These are phyloP conservation scores for Peromyscus leucopus DNA, from an alignment of 2,113 vertebrate genomes.

Conservation along the genomic window DNA sequence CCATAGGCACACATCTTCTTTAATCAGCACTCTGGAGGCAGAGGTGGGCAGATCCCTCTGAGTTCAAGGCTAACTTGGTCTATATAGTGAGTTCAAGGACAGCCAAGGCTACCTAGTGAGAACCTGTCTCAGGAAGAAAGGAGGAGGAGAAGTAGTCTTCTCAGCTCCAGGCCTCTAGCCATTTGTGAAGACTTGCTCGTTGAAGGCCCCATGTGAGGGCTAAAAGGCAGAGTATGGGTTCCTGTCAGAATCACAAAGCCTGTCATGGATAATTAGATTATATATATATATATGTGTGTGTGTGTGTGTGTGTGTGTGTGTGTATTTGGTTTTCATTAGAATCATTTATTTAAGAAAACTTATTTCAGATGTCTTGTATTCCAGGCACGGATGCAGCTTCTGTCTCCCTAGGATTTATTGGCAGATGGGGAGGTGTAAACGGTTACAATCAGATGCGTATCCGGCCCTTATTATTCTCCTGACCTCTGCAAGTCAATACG, in stretches of 20 bases:
- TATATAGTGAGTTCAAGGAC: background rate
- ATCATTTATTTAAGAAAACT: conserved; percentile 5
- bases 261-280: background rate
- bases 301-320: too few relatives aligned
- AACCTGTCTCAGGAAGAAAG: background rate
- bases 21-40: background rate
- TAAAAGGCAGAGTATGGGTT: background rate
- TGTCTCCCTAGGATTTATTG: background rate
- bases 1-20: background rate
- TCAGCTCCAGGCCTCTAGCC: background rate
- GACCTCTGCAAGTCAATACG: background rate
- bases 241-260: conserved; percentile 27
- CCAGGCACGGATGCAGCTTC: background rate
- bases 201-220: background rate
- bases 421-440: background rate
- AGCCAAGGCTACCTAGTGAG: background rate
- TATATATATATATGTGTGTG: background rate
- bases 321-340: conserved; percentile 43
- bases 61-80: too few relatives aligned
- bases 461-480: background rate
- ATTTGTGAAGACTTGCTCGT: background rate
- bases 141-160: background rate
- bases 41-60: background rate
- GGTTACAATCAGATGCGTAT: background rate
- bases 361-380: background rate